Conservation (phyloP, 1,140 invertebrate genomes). For the Eumeta japonica region DNA sequence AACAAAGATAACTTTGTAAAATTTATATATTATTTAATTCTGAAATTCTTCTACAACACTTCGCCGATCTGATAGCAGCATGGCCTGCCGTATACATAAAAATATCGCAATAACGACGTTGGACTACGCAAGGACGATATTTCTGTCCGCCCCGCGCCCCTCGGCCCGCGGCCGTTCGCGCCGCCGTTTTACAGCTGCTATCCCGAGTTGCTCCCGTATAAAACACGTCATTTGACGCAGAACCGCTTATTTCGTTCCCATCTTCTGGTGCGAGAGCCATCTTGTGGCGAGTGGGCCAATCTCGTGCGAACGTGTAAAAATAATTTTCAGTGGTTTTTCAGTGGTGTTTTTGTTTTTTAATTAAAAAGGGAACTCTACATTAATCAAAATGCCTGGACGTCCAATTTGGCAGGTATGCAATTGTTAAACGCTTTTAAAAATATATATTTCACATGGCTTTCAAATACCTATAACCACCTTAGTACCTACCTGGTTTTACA, state of each 20-base stretch:
- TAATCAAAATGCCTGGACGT: constrained; percentile 53
- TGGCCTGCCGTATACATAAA: too few relatives aligned
- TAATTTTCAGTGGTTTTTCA: constrained; percentile 27
- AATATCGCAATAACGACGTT: constrained; percentile 19
- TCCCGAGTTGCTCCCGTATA: constrained; percentile 43
- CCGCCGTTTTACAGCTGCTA: constrained; percentile 21
- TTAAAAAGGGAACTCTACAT: constrained; percentile 12
- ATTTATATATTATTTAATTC: too few relatives aligned
- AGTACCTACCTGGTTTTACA: constrained; percentile 6
- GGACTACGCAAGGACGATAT: constrained; percentile 37
- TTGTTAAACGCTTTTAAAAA: constrained; percentile 4
- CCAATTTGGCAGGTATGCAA: constrained; percentile 55
- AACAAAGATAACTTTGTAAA: too few relatives aligned
- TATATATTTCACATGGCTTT: neutral
- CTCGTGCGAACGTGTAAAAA: constrained; percentile 21
- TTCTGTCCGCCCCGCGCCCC: constrained; percentile 37
- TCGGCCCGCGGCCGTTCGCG: constrained; percentile 46
- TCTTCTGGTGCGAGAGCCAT: constrained; percentile 52
- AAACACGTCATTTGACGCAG: constrained; percentile 54
- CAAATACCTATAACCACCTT: neutral
- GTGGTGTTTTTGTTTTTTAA: constrained; percentile 19
- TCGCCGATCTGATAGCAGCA: too few relatives aligned
- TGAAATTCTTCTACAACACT: too few relatives aligned
- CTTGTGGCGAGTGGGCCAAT: constrained; percentile 38
- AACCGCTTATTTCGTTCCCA: constrained; percentile 51